phyloP scores from a whole-genome alignment of 1,140 invertebrate genomes.

The Zaprionus davidi region DNA sequence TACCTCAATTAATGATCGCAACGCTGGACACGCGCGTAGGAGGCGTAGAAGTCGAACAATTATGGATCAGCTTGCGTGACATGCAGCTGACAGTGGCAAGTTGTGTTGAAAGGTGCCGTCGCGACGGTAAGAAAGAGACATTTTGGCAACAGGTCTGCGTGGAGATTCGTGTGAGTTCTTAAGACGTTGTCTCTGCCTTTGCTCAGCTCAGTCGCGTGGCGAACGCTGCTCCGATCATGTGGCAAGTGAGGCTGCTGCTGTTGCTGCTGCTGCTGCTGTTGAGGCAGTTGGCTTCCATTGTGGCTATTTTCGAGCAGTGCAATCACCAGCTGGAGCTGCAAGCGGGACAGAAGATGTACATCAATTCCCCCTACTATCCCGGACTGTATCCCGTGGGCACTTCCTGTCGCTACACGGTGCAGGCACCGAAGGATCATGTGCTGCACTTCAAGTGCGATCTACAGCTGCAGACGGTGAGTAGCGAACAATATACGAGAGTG shows the following conservation, averaged over 20 bases:
- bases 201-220: conserved; percentile 44
- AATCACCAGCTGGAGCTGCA: conserved; percentile 72
- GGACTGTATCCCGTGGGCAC: conserved; percentile 68
- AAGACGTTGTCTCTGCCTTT: conserved; percentile 47
- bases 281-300: neutral
- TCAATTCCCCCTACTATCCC: conserved; percentile 82
- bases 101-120: conserved; percentile 41
- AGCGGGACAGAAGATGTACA: conserved; percentile 67
- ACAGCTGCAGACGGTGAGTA: conserved; percentile 70
- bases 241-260: conserved; percentile 12
- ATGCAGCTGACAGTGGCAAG: conserved; percentile 31
- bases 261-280: conserved; percentile 12
- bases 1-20: conserved; percentile 63
- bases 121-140: conserved; percentile 5
- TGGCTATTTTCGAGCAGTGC: conserved; percentile 69
- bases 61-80: conserved; percentile 62
- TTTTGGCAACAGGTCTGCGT: conserved; percentile 28
- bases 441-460: conserved; percentile 73
- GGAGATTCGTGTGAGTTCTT: conserved; percentile 48
- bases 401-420: conserved; percentile 74
- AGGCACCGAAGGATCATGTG: conserved; percentile 72
- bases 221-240: conserved; percentile 60
- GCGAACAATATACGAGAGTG: neutral
- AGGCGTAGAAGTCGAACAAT: conserved; percentile 47
- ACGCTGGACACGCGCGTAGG: conserved; percentile 48